Evolutionary conservation across 2,113 vertebrate species (phyloP), one percentile per base, ranked within the genome.

Genomic region (Crotalus viridis): DNA sequence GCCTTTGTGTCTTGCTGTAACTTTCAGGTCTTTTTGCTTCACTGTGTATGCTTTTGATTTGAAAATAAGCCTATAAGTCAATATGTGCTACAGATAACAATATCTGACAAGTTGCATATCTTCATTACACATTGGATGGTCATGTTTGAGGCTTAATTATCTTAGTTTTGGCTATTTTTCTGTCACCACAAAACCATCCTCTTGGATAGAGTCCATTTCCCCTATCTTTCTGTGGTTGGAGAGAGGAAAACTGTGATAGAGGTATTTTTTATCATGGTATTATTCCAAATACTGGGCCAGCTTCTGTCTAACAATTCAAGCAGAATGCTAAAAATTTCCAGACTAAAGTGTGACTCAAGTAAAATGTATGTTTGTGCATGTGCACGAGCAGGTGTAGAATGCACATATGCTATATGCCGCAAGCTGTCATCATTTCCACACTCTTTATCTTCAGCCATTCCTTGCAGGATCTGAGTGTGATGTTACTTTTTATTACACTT

Each of bases 151-250:
- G 21, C n/a, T 15, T 46, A 54, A 0, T 74, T 92, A 55, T n/a
- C 19, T 46, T 87, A n/a, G 9, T 93, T 95, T 91, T 52, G 74
- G 89, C 85, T 93, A 90, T 46, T 54, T 93, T 94, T 57, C 88
- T 57, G 5, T 33, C 88, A 26, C 88, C 24, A 12, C 9, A 89
- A 39, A 57, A 43, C 55, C 12, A 43, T 57, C 21, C 10, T 39
- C 33, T 57, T 89, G 48, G 48, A 54, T 39, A 90, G n/a, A 2
- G 10, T 21, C 64, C 64, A 33, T 24, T 17, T 39, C 9, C 28
- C 89, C 26, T 46, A 52, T 21, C 48, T 52, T 64, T 74, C 19
- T 54, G 5, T 21, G 74, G 64, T 90, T 19, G 69, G 46, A 33
- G 19, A 17, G 33, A 6, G 7, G 3, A 1, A 54, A 74, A 6